Conservation (phyloP, 2,113 vertebrate genomes). For the Salvelinus sp. region DNA sequence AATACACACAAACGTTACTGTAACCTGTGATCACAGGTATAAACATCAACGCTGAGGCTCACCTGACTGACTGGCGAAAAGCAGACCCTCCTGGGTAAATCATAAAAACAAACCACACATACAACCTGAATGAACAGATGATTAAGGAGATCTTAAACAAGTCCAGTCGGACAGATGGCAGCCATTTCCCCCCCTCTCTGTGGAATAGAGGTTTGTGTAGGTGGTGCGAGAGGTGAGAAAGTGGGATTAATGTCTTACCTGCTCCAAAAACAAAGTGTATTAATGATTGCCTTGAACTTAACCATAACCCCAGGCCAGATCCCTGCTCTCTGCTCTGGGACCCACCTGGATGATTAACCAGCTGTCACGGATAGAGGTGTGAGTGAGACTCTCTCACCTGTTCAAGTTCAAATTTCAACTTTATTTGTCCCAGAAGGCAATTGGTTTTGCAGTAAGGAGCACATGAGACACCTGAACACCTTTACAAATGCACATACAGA, state of each 20-base stretch:
- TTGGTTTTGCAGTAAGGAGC: no score
- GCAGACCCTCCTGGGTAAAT: slow-evolving; percentile 3
- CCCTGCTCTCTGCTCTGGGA: not conserved
- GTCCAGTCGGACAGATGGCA: slow-evolving; percentile 1
- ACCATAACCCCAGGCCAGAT: slow-evolving; percentile 31
- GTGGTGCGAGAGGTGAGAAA: slow-evolving; percentile 33
- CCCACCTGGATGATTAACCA: not conserved
- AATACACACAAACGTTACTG: no score
- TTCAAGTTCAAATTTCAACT: no score
- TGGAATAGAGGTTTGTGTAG: slow-evolving; percentile 3
- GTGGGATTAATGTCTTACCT: slow-evolving; percentile 64
- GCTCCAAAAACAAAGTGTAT: slow-evolving; percentile 51
- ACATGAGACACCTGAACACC: no score
- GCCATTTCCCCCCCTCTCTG: slow-evolving; percentile 27
- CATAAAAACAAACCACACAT: slow-evolving; percentile 10
- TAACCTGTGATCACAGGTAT: not conserved
- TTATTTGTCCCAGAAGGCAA: no score
- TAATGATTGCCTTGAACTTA: slow-evolving; percentile 61
- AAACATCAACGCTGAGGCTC: not conserved
- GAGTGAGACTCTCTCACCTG: no score
- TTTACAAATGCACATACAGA: slow-evolving; percentile 5
- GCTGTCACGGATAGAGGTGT: no score
- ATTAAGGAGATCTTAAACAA: slow-evolving; percentile 23
- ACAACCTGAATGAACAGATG: not conserved
- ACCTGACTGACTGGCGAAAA: not conserved